Evolutionary conservation across 2,888 invertebrate species (phyloP).

Genomic region (Falcaria lacertinaria): DNA sequence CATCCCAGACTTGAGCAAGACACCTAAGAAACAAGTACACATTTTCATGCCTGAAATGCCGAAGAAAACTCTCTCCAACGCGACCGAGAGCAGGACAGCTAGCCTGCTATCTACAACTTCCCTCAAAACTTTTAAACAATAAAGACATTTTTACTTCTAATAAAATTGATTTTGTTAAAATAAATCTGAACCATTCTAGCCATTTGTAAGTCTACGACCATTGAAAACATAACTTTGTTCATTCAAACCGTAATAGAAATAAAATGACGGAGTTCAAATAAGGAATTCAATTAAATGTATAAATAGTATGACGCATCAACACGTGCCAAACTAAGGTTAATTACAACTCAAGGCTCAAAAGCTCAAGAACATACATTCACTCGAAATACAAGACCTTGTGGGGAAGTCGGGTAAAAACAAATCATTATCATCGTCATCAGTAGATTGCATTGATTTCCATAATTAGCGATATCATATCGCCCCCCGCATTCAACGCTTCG

Average conservation of each 20-base stretch:
- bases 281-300: too few species aligned
- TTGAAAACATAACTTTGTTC: not conserved
- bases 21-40: slow-evolving; percentile 83
- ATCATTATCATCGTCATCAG: too few species aligned
- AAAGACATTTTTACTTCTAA: slow-evolving; percentile 12
- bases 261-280: slow-evolving; percentile 1
- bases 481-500: too few species aligned
- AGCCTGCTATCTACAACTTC: slow-evolving; percentile 54
- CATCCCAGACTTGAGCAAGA: slow-evolving; percentile 59
- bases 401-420: too few species aligned
- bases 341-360: too few species aligned
- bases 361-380: too few species aligned
- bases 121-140: slow-evolving; percentile 31
- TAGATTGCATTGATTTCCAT: too few species aligned
- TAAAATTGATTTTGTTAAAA: not conserved
- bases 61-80: slow-evolving; percentile 68
- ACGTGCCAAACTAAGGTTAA: not conserved
- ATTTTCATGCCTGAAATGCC: slow-evolving; percentile 85
- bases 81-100: slow-evolving; percentile 44
- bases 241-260: slow-evolving; percentile 1
- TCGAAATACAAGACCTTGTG: too few species aligned
- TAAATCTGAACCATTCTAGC: not conserved
- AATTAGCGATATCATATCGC: too few species aligned
- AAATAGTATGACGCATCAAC: not conserved
- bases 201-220: not conserved